A percentile compares a stretch with the other conserved stretches of the same genome.
Conservation (phyloP, 2,797 vertebrate species). For the Anguilla pacifica region DNA sequence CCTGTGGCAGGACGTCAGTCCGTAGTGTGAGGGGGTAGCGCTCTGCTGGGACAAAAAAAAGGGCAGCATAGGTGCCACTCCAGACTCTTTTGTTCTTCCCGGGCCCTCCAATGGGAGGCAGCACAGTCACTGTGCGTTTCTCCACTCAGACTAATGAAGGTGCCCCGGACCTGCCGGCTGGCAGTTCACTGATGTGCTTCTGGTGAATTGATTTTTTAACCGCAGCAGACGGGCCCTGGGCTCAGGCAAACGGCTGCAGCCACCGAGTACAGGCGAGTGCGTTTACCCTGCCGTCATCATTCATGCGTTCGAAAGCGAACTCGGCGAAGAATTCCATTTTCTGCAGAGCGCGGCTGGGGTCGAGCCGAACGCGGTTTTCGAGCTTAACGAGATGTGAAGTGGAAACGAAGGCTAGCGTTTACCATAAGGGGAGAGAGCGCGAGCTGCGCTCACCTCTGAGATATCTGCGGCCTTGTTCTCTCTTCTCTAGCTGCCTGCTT, state of each 20-base stretch:
- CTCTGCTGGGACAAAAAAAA: conserved; percentile 36
- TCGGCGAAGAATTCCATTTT: neutral
- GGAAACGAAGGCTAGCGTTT: neutral
- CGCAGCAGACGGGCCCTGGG: neutral
- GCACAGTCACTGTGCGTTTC: neutral
- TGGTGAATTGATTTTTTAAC: neutral
- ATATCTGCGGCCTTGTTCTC: neutral
- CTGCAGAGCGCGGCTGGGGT: too few relatives aligned
- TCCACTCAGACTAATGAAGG: neutral
- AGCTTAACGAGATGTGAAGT: neutral
- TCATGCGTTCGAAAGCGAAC: neutral
- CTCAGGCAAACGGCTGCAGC: neutral
- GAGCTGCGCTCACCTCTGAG: neutral
- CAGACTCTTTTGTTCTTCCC: conserved; percentile 7
- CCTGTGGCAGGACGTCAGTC: conserved; percentile 52
- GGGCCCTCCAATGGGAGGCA: neutral
- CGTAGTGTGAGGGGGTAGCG: conserved; percentile 35
- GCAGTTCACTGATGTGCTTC: neutral
- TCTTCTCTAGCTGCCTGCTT: neutral
- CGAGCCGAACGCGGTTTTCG: neutral
- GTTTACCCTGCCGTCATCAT: neutral
- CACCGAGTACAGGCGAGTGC: neutral
- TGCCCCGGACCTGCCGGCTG: neutral
- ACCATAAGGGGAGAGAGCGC: neutral
- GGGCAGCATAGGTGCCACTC: neutral